phyloP scores from a whole-genome alignment of 2,113 vertebrate species.

The Gadus chalcogrammus region DNA sequence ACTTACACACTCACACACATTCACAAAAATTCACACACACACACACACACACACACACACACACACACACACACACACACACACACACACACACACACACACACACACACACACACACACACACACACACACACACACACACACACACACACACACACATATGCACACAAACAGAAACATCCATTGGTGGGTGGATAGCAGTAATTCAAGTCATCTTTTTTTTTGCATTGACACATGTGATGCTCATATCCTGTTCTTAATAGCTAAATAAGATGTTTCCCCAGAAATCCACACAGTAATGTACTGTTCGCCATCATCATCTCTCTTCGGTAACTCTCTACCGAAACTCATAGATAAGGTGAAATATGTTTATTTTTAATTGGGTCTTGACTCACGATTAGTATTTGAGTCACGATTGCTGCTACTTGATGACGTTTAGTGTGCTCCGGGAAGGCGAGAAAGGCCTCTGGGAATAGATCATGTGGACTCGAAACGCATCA shows the following conservation, averaged over 20 bases:
- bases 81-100: neutral
- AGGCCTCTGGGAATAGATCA: too few relatives aligned
- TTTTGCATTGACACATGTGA: conserved; percentile 29
- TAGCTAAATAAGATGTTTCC: conserved; percentile 28
- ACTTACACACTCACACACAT: neutral
- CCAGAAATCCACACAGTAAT: neutral
- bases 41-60: neutral
- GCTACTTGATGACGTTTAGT: too few relatives aligned
- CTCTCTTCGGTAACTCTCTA: too few relatives aligned
- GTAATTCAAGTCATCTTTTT: conserved; percentile 6
- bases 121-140: neutral
- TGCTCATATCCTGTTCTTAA: conserved; percentile 37
- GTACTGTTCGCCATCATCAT: too few relatives aligned
- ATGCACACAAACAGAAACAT: conserved; percentile 6
- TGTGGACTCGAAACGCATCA: too few relatives aligned
- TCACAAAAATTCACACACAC: neutral
- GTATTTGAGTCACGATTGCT: too few relatives aligned
- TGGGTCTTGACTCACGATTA: too few relatives aligned
- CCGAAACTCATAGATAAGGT: too few relatives aligned
- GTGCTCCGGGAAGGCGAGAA: too few relatives aligned
- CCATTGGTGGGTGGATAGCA: too few relatives aligned
- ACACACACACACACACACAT: too few relatives aligned
- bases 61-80: neutral
- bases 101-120: neutral
- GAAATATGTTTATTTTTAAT: too few relatives aligned